Base-by-base conservation (phyloP, 2,797 vertebrate genomes). In the Malacoraja senta region DNA sequence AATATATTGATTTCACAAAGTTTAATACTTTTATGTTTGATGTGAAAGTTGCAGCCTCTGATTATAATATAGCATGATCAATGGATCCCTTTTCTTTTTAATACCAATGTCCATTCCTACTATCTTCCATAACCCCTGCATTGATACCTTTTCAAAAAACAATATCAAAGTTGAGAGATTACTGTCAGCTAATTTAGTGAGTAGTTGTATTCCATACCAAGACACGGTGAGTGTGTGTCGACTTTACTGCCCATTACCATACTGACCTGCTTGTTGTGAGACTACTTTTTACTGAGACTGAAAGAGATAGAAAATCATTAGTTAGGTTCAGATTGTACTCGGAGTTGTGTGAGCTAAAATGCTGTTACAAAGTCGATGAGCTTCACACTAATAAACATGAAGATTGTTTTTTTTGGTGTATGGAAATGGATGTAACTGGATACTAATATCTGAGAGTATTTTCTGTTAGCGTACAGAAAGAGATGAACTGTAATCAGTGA, bases 1-100 rank as follows among this genome's bases (percentile, higher is more conserved):
- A 91, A 74, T 91, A 71, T 91, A 91, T 91, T 91, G 90, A 92
- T 92, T 92, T 92, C 35, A 92, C 71, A 92, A 26, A 58, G 26
- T 92, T 92, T 92, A 53, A 92, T 63, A 26, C 8, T 24, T 92
- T 74, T 71, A 72, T 26, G 65, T 44, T 74, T 44, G 35, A 74
- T 53, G 24, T 92, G 13, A 92, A 92, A 76, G 13, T 26, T 72
- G 17, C 15, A 71, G 86, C 32, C 86, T 72, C n/a, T 24, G 35
- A 44, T 91, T 68, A 9, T 26, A 91, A 35, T 12, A n/a, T 58
- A 26, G 29, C 24, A 7, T 29, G 13, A 92, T 76, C 58, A 24
- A 92, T 35, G 53, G 63, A 68, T 88, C 63, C 71, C 21, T 92
- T 68, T 58, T 92, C 21, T 92, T 68, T 58, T 92, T 74, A 74